Base-by-base conservation (phyloP, 2,888 invertebrate species). In the Aromia moschata region DNA sequence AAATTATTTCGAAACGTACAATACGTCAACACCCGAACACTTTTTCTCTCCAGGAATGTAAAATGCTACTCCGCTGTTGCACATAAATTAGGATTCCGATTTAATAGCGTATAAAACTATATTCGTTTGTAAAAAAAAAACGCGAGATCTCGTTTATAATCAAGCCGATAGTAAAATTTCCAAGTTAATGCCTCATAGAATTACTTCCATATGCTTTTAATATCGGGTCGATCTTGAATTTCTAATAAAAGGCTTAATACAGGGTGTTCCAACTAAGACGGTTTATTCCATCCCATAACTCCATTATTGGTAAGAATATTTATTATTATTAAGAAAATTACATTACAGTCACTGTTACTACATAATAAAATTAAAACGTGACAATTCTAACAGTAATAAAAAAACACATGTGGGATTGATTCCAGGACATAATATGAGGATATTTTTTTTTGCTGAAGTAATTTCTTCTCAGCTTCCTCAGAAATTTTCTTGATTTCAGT, bases 41-140 rank as follows among this genome's bases (percentile, higher is more conserved):
- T 25, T 33, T 33, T 33, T 45, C 14, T 45, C 45, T 45, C 14
- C 16, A 31, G 45, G 45, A 45, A 31, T 25, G 40, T 43, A 43
- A 25, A 43, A 31, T 16, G 45, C 20, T n/a, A 60, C 46, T 55
- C 69, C 64, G 69, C 67, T 70, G 70, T 61, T 65, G 55, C 56
- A 51, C 68, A 64, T 70, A 70, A 70, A 70, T 70, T 67, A 69
- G 64, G 66, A 60, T 65, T 67, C 65, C 65, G 60, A 68, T 68
- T 70, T 68, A 70, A 69, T 58, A 58, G 70, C 64, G 49, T 64
- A 68, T 70, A 69, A 70, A 70, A 70, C 68, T 70, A 70, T 68
- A 69, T 70, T 70, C 66, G 69, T 69, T 69, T 69, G 58, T 62
- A 59, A 68, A 33, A n/a, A n/a, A n/a, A n/a, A 67, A 68, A 70